Evolutionary conservation across 2,113 vertebrate genomes (phyloP).

Genomic region (Forbesichthys papilliferus): DNA sequence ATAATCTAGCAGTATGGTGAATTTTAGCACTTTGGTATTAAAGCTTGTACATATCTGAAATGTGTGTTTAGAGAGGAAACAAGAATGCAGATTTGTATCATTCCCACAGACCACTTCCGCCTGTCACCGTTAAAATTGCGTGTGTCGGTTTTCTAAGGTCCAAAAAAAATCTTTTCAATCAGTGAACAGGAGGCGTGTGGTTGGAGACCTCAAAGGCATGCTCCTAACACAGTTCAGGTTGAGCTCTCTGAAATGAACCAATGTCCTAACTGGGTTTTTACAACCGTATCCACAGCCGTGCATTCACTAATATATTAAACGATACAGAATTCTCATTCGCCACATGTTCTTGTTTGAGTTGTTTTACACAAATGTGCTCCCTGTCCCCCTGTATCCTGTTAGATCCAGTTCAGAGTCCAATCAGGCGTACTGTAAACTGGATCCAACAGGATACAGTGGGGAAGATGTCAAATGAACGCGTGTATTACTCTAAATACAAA

Average conservation of each 20-base stretch:
- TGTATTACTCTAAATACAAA: slow-evolving; percentile 53
- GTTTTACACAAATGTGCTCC: too few relatives aligned
- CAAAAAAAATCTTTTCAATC: slow-evolving; percentile 37
- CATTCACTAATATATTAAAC: not conserved
- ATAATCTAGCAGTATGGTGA: too few relatives aligned
- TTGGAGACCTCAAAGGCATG: slow-evolving; percentile 16
- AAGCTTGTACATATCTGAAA: slow-evolving; percentile 14
- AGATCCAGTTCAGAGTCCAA: slow-evolving; percentile 53
- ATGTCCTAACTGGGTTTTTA: not conserved
- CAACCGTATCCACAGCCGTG: not conserved
- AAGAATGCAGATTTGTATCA: slow-evolving; percentile 52
- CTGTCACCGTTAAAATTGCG: slow-evolving; percentile 67
- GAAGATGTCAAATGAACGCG: slow-evolving; percentile 28
- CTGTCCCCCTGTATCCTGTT: slow-evolving; percentile 42
- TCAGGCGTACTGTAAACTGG: slow-evolving; percentile 47
- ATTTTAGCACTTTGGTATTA: not conserved
- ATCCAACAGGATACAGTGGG: slow-evolving; percentile 51
- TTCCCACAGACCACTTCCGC: slow-evolving; percentile 64
- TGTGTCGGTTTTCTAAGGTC: slow-evolving; percentile 60
- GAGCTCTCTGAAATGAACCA: too few relatives aligned
- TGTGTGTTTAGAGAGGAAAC: slow-evolving; percentile 55
- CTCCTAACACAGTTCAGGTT: not conserved
- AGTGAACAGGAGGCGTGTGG: slow-evolving; percentile 42
- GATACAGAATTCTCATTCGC: too few relatives aligned
- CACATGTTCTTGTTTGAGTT: not conserved